Evolutionary conservation across 1,140 invertebrate species (phyloP), one percentile per base, ranked within the genome.

Genomic region (Phocides pigmalion): DNA sequence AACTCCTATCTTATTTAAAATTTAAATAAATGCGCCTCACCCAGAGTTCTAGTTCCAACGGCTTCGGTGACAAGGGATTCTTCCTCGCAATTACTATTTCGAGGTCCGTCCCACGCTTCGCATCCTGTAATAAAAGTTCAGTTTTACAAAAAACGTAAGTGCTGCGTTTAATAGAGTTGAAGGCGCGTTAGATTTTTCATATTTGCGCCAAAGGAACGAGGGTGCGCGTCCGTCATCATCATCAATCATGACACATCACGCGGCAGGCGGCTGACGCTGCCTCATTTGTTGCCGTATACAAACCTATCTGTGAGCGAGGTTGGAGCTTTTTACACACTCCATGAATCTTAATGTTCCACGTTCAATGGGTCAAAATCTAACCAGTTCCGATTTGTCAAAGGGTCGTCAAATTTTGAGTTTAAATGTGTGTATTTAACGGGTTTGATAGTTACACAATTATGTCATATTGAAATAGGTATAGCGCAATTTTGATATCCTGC

Each of bases 61-160:
- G 94, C 77, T 96, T 96, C 59, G 94, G 93, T 70, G 94, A 95
- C 75, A 95, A 92, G 14, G 95, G 94, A 91, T 97, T 96, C 70
- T 96, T 96, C 77, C 94, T 93, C 0, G 95, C 96, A 37, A 96
- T 94, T 56, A 97, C 93, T 74, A 95, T 96, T 79, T 96, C 96
- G 62, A 97, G 90, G 86, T 97, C 96, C 12, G 94, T 95, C 28
- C 96, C 96, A 37, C 95, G 93, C 82, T 95, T 95, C 14, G 95
- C 94, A 78, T 96, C 94, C 96, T 97, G 82, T 59, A 92, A 91
- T 51, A 19, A 15, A 11, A 5, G 17, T 50, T 65, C 16, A 39
- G n/a, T 41, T 50, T 58, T 20, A 22, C n/a, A 59, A 47, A 59
- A 35, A 59, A n/a, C 17, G 3, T 47, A 47, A 35, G 42, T 25